Evolutionary conservation across 2,113 vertebrate genomes (phyloP).

Genomic region (Tylochromis polylepis): DNA sequence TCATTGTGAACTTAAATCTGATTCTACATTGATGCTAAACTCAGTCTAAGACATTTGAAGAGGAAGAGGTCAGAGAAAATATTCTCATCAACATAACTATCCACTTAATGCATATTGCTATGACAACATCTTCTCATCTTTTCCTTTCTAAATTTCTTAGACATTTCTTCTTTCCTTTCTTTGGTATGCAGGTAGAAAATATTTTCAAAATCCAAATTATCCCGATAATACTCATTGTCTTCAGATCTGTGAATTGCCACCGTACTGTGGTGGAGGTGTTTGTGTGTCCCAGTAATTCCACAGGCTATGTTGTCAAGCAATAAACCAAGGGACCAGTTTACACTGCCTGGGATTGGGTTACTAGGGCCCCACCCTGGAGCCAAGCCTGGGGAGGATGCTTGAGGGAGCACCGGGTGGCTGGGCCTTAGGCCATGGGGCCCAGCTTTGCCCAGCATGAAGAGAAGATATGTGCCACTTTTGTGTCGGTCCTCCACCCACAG

Average conservation of each 20-base stretch:
- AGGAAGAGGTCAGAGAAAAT: not conserved
- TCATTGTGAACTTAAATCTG: rapidly evolving
- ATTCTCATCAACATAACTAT: not conserved
- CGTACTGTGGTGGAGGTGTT: not conserved
- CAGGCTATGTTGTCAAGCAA: not conserved
- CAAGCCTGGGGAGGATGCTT: rapidly evolving
- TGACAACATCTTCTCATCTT: not conserved
- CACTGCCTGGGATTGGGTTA: rapidly evolving
- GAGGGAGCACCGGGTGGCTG: rapidly evolving
- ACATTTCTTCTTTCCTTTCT: not conserved
- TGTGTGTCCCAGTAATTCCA: not conserved
- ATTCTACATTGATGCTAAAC: not conserved
- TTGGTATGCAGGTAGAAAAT: rapidly evolving
- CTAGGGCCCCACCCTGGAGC: rapidly evolving
- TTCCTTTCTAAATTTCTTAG: rapidly evolving
- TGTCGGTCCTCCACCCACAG: not conserved
- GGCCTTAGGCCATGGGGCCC: not conserved
- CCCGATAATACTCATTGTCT: rapidly evolving
- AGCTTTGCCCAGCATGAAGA: no score
- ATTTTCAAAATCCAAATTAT: not conserved
- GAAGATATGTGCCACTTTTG: rapidly evolving
- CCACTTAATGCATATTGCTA: rapidly evolving
- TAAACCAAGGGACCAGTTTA: not conserved
- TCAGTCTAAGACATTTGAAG: not conserved
- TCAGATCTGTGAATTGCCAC: not conserved